Evolutionary conservation across 2,797 vertebrate genomes (phyloP).

Genomic region (Anniella stebbinsi): DNA sequence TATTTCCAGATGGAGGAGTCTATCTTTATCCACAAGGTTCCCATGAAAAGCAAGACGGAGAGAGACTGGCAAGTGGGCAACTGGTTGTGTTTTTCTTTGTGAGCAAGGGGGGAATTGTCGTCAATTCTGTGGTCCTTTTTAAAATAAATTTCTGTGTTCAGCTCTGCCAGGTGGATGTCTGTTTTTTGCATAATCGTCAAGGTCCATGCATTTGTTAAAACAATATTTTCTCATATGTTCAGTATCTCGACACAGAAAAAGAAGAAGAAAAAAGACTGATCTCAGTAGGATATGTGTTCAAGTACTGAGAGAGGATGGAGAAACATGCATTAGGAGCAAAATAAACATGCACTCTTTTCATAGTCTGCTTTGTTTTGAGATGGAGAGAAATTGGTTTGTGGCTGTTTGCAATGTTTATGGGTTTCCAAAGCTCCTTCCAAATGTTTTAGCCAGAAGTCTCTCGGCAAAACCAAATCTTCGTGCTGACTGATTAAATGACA

Average conservation of each 20-base stretch:
- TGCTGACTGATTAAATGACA: neutral
- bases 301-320: neutral
- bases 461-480: neutral
- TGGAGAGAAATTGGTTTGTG: constrained; percentile 27
- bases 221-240: constrained; percentile 62
- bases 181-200: constrained; percentile 69
- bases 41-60: constrained; percentile 42
- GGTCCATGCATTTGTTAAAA: constrained; percentile 62
- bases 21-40: constrained; percentile 54
- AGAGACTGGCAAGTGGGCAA: constrained; percentile 31
- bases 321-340: neutral
- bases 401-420: neutral
- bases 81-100: constrained; percentile 41
- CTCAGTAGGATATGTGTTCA: constrained; percentile 47
- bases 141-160: constrained; percentile 59
- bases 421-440: constrained; percentile 13
- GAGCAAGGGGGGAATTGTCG: constrained; percentile 26
- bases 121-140: constrained; percentile 41
- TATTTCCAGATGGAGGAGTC: constrained; percentile 59
- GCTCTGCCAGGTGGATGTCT: constrained; percentile 60
- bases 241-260: constrained; percentile 51
- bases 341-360: constrained; percentile 4
- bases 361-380: constrained; percentile 50
- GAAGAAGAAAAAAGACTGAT: constrained; percentile 62
- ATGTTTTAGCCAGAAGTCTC: neutral